These are phyloP conservation scores for Dynastes hyllus DNA, from an alignment of 2,888 invertebrate species.

Conservation along the genomic window DNA sequence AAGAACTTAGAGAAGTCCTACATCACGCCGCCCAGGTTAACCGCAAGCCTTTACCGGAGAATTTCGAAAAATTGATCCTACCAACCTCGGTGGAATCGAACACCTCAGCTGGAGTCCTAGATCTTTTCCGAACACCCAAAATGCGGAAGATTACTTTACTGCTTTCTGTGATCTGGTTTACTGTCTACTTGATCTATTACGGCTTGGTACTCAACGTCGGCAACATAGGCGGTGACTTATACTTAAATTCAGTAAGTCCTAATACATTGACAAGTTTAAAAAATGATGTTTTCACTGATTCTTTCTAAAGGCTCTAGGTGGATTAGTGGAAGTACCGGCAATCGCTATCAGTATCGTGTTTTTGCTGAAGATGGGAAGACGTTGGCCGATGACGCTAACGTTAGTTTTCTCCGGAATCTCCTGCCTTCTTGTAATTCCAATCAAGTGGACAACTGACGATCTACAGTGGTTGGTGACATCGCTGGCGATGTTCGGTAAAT, in stretches of 20 bases:
- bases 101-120: constrained; percentile 73
- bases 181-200: constrained; percentile 85
- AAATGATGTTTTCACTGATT: constrained; percentile 34
- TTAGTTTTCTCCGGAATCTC: constrained; percentile 81
- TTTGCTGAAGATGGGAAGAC: constrained; percentile 82
- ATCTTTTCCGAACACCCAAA: constrained; percentile 79
- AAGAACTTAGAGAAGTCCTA: constrained; percentile 79
- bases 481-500: constrained; percentile 87
- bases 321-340: constrained; percentile 86
- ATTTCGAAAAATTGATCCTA: constrained; percentile 79
- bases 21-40: constrained; percentile 80
- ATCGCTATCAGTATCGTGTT: constrained; percentile 84
- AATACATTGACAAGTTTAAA: not conserved
- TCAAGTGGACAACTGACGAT: constrained; percentile 72
- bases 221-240: constrained; percentile 84
- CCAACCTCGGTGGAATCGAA: constrained; percentile 72
- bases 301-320: constrained; percentile 75
- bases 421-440: constrained; percentile 76
- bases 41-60: constrained; percentile 77
- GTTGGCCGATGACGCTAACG: constrained; percentile 81
- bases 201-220: constrained; percentile 84
- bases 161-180: constrained; percentile 84
- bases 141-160: constrained; percentile 81
- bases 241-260: constrained; percentile 79
- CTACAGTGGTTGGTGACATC: constrained; percentile 81